Conservation (phyloP, 1,140 invertebrate genomes). For the Eriocheir sinensis region DNA sequence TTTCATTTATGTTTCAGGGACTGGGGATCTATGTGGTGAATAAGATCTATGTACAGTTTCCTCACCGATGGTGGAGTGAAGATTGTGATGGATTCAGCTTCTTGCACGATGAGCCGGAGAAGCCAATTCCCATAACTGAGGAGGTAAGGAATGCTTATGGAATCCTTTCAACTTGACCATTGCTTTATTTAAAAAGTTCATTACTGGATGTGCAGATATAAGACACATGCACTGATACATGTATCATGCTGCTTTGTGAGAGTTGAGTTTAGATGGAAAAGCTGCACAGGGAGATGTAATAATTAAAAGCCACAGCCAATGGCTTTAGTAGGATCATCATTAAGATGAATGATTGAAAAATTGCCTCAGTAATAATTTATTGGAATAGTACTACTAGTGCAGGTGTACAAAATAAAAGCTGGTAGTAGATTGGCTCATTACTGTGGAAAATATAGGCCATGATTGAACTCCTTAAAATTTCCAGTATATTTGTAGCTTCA, state of each 20-base stretch:
- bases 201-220: too few species aligned
- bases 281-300: background rate
- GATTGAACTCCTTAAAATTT: too few species aligned
- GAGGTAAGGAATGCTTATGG: constrained; percentile 32
- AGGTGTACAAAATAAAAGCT: too few species aligned
- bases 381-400: too few species aligned
- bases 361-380: too few species aligned
- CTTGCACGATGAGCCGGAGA: constrained; percentile 27
- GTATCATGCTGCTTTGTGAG: background rate
- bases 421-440: too few species aligned
- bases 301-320: background rate
- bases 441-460: too few species aligned
- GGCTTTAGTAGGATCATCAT: too few species aligned
- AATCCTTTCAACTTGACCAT: background rate
- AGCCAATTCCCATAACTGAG: constrained; percentile 33
- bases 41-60: constrained; percentile 66
- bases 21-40: constrained; percentile 55
- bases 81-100: constrained; percentile 69
- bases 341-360: too few species aligned
- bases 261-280: background rate
- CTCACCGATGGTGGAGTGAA: constrained; percentile 66
- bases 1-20: constrained; percentile 63
- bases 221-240: too few species aligned
- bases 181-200: too few species aligned
- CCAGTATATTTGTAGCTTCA: background rate